A percentile compares a stretch with the other conserved stretches of the same genome.
Evolutionary conservation across 2,888 invertebrate genomes (phyloP).

Genomic region (Bimastos eiseni): DNA sequence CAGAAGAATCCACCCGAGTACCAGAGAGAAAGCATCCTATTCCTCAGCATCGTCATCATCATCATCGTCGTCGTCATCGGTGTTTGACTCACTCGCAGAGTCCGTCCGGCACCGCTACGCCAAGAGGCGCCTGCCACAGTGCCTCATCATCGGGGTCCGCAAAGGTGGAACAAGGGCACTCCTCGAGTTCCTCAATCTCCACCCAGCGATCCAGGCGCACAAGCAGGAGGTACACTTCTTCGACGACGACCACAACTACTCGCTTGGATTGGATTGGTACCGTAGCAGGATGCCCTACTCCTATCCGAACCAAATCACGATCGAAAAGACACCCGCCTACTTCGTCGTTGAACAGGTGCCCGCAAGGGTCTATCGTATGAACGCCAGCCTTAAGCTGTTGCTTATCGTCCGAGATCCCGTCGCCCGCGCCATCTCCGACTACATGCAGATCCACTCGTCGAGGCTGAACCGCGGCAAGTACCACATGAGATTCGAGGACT

Average conservation of each 20-base stretch:
- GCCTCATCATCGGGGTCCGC: conserved; percentile 62
- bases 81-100: neutral
- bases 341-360: conserved; percentile 94
- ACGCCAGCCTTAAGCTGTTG: conserved; percentile 82
- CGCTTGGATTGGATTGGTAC: conserved; percentile 91
- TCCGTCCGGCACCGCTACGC: neutral
- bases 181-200: conserved; percentile 59
- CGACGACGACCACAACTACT: conserved; percentile 73
- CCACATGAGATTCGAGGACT: conserved; percentile 58
- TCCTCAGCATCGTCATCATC: neutral
- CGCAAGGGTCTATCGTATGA: conserved; percentile 89
- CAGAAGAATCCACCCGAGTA: neutral
- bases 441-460: conserved; percentile 82
- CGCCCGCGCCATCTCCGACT: conserved; percentile 92
- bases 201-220: conserved; percentile 80
- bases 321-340: conserved; percentile 97
- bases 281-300: conserved; percentile 84
- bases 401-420: conserved; percentile 94
- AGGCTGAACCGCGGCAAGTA: conserved; percentile 44
- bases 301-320: conserved; percentile 86
- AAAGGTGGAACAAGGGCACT: conserved; percentile 62
- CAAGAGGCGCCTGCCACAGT: conserved; percentile 57
- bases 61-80: neutral
- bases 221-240: conserved; percentile 96
- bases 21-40: neutral